These are phyloP conservation scores for Dysdera silvatica DNA, from an alignment of 1,140 invertebrate genomes.

Conservation along the genomic window DNA sequence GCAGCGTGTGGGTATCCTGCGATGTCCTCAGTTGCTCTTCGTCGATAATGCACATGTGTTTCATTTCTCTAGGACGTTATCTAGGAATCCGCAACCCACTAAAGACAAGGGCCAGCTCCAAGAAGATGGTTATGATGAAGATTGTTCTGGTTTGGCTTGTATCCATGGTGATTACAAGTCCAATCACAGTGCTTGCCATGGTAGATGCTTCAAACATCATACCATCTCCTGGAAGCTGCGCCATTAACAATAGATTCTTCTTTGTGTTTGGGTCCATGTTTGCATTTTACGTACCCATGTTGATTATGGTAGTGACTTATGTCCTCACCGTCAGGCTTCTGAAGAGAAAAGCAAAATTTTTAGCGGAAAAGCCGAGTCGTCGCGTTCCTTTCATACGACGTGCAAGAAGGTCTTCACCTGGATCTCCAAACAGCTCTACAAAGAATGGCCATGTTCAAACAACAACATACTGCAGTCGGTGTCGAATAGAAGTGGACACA, in stretches of 20 bases:
- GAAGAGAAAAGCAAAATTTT: constrained; percentile 47
- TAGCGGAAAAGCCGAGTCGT: constrained; percentile 27
- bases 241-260: constrained; percentile 77
- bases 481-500: neutral
- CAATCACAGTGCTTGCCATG: constrained; percentile 69
- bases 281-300: constrained; percentile 90
- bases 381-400: constrained; percentile 43
- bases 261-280: constrained; percentile 84
- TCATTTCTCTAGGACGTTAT: constrained; percentile 86
- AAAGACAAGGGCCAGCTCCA: constrained; percentile 52
- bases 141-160: constrained; percentile 76
- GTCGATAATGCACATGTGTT: constrained; percentile 95
- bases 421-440: neutral
- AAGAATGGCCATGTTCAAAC: constrained; percentile 13
- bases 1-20: constrained; percentile 86
- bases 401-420: constrained; percentile 50
- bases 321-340: constrained; percentile 76
- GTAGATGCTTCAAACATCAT: constrained; percentile 66
- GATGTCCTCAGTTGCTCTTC: constrained; percentile 91
- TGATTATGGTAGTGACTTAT: constrained; percentile 90
- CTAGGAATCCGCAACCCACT: constrained; percentile 83
- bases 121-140: constrained; percentile 61
- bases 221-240: constrained; percentile 62
- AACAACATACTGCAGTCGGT: constrained; percentile 8
- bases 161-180: constrained; percentile 75